Base-by-base conservation (phyloP, 2,113 vertebrate genomes). In the Tinamus guttatus region DNA sequence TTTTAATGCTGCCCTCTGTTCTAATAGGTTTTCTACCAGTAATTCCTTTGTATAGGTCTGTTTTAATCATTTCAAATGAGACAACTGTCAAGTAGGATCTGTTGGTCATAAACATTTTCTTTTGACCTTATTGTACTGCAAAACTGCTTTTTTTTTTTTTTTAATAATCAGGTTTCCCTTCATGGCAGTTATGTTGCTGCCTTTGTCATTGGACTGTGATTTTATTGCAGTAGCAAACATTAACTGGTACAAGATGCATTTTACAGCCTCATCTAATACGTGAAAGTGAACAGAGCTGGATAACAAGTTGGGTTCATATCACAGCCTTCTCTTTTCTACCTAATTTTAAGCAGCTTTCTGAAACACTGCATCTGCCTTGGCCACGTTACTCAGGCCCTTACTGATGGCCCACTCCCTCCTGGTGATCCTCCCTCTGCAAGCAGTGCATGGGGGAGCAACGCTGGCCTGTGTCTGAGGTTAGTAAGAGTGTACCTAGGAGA, bases 81-180 rank as follows among this genome's bases (percentile, higher is more conserved):
- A 59, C n/a, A 80, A 43, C 67, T 69, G 24, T 67, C 71, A 93
- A 12, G 15, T 32, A 12, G 24, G 22, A 9, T 78, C 82, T 90
- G 76, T 59, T 92, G 81, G 47, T 78, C 65, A 76, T 84, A 41
- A 90, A 18, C 43, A 22, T 73, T 71, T 71, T 92, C 60, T 75
- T 22, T 38, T 93, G 84, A 60, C 38, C 15, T 82, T 91, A 54
- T 13, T 73, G 52, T 32, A 58, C 74, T 87, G 81, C 90, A 70
- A 92, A 92, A 73, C 65, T 69, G 83, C n/a, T 63, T 67, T 89
- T 92, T 85, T 71, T 62, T n/a, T 41, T 41, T 92, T 85, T 71
- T 62, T 74, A 76, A 62, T 69, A 91, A 77, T 69, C 59, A 77
- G 59, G 30, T 80, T 95, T 91, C 67, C 47, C 71, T 88, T 88